Evolutionary conservation across 2,888 invertebrate species (phyloP).

Genomic region (Oscheius onirici): DNA sequence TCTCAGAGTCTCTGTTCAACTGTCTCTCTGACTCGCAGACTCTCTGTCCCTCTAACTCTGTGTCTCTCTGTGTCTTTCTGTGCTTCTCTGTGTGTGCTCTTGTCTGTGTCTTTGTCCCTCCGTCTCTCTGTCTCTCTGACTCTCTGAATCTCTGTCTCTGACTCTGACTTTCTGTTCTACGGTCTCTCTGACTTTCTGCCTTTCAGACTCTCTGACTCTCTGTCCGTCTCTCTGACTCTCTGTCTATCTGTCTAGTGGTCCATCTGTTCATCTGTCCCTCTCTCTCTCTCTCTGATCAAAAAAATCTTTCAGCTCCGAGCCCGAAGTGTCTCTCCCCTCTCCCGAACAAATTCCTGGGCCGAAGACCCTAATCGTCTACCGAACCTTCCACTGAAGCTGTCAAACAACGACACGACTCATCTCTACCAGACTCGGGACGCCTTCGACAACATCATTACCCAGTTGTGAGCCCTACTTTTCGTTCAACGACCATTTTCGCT

Average conservation of each 20-base stretch:
- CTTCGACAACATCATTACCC: constrained; percentile 48
- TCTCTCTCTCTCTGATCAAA: not conserved
- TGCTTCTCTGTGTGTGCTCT: too few species aligned
- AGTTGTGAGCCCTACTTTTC: constrained; percentile 43
- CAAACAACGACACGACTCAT: constrained; percentile 41
- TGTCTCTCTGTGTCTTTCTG: too few species aligned
- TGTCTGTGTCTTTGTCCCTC: too few species aligned
- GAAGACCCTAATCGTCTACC: constrained; percentile 39
- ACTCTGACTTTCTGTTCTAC: too few species aligned
- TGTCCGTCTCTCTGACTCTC: too few species aligned
- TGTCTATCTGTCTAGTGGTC: not conserved
- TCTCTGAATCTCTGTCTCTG: too few species aligned
- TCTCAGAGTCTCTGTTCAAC: too few species aligned
- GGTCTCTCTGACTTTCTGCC: too few species aligned
- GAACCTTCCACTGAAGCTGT: constrained; percentile 35
- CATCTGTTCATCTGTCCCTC: not conserved
- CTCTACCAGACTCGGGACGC: constrained; percentile 55
- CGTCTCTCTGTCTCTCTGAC: too few species aligned
- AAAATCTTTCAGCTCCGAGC: constrained; percentile 10
- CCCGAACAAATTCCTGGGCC: constrained; percentile 34
- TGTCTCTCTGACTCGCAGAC: too few species aligned
- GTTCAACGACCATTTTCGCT: not conserved
- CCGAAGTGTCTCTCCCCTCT: constrained; percentile 22
- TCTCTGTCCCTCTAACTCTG: too few species aligned
- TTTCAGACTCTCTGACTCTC: not conserved